Evolutionary conservation across 2,113 vertebrate genomes (phyloP).

Genomic region (Rhegmatorhina hoffmannsi): DNA sequence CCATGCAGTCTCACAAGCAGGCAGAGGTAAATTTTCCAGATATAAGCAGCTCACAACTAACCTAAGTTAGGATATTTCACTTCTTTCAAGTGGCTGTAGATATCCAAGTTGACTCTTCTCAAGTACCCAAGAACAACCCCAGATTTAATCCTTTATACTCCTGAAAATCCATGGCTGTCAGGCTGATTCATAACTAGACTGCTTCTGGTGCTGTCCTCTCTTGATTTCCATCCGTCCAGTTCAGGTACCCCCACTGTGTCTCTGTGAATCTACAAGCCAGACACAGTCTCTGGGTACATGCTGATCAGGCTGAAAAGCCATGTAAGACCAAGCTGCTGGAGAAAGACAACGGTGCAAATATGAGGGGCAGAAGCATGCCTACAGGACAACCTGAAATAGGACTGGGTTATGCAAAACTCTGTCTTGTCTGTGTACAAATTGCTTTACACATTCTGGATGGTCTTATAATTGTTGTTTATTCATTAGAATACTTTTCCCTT

Average conservation of each 20-base stretch:
- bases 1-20: background rate
- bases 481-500: background rate
- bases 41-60: accelerated
- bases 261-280: background rate
- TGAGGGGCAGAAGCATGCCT: background rate
- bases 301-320: background rate
- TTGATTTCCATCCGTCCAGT: background rate
- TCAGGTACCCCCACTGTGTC: background rate
- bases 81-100: background rate
- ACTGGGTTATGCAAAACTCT: background rate
- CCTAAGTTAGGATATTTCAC: background rate
- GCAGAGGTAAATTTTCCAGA: background rate
- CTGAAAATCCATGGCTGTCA: background rate
- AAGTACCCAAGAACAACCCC: background rate
- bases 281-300: accelerated
- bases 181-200: background rate
- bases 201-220: background rate
- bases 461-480: background rate
- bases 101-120: background rate
- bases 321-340: background rate
- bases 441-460: background rate
- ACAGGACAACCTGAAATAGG: background rate
- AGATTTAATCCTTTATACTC: background rate
- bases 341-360: background rate
- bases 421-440: background rate